Percentiles rank a stretch among this genome's conserved stretches.
These are phyloP conservation scores for Drosophila trapezifrons DNA, from an alignment of 1,140 invertebrate species.

Conservation along the genomic window DNA sequence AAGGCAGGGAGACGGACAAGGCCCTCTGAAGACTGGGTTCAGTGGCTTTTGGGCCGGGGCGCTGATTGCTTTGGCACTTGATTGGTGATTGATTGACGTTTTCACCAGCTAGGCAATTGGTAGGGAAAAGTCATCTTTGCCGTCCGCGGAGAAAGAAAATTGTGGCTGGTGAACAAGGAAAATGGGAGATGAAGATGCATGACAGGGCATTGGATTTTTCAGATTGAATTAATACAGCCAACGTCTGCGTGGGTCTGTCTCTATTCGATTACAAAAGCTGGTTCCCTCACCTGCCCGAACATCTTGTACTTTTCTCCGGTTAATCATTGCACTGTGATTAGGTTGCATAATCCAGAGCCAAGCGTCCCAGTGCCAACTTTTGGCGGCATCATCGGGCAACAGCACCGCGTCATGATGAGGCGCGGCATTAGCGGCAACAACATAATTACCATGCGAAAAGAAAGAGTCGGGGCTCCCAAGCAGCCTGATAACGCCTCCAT, in stretches of 20 bases:
- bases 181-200: slow-evolving; percentile 23
- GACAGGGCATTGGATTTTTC: slow-evolving; percentile 26
- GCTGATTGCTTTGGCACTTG: slow-evolving; percentile 53
- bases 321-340: slow-evolving; percentile 35
- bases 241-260: slow-evolving; percentile 10
- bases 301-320: slow-evolving; percentile 29
- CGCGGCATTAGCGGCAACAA: slow-evolving; percentile 71
- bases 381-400: slow-evolving; percentile 35
- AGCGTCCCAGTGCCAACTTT: slow-evolving; percentile 31
- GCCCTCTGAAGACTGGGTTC: slow-evolving; percentile 53
- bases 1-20: slow-evolving; percentile 29
- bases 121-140: slow-evolving; percentile 54
- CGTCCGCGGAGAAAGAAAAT: slow-evolving; percentile 37
- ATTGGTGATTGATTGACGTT: slow-evolving; percentile 79
- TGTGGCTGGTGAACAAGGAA: slow-evolving; percentile 39
- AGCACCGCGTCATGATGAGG: slow-evolving; percentile 62
- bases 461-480: slow-evolving; percentile 38
- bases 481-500: slow-evolving; percentile 50
- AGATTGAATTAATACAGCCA: slow-evolving; percentile 18
- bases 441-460: slow-evolving; percentile 74
- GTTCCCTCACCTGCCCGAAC: slow-evolving; percentile 28
- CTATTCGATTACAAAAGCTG: slow-evolving; percentile 20
- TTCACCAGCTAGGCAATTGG: slow-evolving; percentile 60
- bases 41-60: slow-evolving; percentile 43
- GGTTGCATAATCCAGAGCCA: slow-evolving; percentile 58